Percentiles rank a stretch among this genome's conserved stretches.
phyloP scores from a whole-genome alignment of 2,797 vertebrate species.

The Falco concolor region DNA sequence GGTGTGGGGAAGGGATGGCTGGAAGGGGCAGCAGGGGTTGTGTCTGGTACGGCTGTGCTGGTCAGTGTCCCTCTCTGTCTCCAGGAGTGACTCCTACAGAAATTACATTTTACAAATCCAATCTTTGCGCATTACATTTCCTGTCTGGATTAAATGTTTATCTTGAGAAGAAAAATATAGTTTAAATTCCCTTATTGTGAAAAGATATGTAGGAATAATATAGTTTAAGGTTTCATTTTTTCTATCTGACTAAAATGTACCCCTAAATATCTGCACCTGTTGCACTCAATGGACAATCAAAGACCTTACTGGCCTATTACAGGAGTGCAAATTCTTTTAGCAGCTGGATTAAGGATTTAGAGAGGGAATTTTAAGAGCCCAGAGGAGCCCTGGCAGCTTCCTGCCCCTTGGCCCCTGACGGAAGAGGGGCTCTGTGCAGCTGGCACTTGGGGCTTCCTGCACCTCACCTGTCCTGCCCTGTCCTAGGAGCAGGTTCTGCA shows the following conservation, averaged over 20 bases:
- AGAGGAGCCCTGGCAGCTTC: background rate
- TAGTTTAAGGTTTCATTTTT: background rate
- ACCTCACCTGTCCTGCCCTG: background rate
- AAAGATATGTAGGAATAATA: background rate
- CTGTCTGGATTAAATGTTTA: background rate
- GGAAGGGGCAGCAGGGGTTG: background rate
- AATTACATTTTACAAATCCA: background rate
- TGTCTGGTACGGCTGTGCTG: background rate
- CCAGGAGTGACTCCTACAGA: background rate
- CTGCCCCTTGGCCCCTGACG: background rate
- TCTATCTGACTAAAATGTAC: background rate
- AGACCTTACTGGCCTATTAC: background rate
- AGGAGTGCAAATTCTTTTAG: background rate
- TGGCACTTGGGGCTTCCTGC: fast-evolving
- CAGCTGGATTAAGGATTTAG: background rate
- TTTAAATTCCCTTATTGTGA: background rate
- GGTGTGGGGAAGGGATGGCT: background rate
- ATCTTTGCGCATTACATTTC: background rate
- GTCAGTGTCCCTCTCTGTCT: background rate
- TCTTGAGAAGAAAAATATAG: background rate
- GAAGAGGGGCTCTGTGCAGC: background rate
- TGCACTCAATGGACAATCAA: background rate
- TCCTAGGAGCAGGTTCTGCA: background rate
- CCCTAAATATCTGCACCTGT: background rate
- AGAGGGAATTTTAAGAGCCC: background rate